phyloP scores from a whole-genome alignment of 2,888 invertebrate species.

The Andrena bucephala region DNA sequence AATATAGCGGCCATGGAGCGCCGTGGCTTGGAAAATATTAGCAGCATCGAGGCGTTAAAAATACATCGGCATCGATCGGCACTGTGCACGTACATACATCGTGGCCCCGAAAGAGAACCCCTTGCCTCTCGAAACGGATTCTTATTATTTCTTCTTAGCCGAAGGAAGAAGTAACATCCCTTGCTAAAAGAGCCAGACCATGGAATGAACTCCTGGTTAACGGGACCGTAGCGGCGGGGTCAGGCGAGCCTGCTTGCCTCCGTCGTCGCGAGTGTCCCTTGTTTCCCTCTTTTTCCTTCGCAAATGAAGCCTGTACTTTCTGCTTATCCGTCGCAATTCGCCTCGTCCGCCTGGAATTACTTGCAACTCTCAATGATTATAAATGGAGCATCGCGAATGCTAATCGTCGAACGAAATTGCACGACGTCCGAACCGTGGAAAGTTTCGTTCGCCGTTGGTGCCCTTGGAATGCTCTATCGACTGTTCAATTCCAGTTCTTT shows the following conservation, averaged over 20 bases:
- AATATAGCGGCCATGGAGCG: background rate
- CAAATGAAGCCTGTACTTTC: conserved; percentile 6
- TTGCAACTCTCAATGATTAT: background rate
- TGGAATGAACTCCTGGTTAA: conserved; percentile 71
- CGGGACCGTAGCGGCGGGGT: conserved; percentile 68
- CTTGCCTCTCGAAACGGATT: background rate
- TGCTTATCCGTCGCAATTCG: conserved; percentile 3
- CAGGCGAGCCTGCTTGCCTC: conserved; percentile 52
- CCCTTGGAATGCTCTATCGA: too few species aligned
- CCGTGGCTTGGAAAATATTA: conserved; percentile 17
- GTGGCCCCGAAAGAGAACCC: background rate
- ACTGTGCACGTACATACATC: background rate
- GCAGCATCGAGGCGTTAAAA: conserved; percentile 21
- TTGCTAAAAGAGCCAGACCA: conserved; percentile 49
- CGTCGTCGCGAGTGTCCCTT: conserved; percentile 28
- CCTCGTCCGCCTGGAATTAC: background rate
- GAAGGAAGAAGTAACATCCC: conserved; percentile 46
- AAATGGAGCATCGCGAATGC: too few species aligned
- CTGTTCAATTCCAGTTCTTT: background rate
- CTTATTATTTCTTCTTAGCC: background rate
- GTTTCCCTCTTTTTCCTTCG: conserved; percentile 20
- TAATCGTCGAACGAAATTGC: too few species aligned
- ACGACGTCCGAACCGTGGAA: too few species aligned
- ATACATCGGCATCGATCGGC: conserved; percentile 20
- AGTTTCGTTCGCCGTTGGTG: too few species aligned